Evolutionary conservation across 1,140 invertebrate genomes (phyloP).

Genomic region (Lanistes nyassanus): DNA sequence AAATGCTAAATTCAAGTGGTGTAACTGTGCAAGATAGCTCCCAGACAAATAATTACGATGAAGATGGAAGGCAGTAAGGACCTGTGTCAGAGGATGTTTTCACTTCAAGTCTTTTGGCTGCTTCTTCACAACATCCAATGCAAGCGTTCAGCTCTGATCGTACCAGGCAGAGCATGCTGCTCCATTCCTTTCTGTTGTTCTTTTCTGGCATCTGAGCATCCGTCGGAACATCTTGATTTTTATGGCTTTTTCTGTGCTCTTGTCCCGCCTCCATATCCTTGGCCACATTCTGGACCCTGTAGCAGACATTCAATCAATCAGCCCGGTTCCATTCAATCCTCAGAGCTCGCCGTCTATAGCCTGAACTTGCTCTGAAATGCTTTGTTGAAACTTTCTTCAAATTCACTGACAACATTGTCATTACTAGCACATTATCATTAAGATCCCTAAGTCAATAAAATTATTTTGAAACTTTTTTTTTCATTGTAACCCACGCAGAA

Average conservation of each 20-base stretch:
- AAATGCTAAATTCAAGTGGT: too few species aligned
- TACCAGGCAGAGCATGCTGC: constrained; percentile 2
- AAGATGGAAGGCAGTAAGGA: too few species aligned
- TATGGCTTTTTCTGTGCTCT: background rate
- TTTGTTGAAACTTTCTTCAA: too few species aligned
- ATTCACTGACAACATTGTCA: background rate
- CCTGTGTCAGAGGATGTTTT: too few species aligned
- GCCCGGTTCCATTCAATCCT: background rate
- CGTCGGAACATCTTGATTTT: background rate
- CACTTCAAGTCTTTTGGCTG: background rate
- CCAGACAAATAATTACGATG: too few species aligned
- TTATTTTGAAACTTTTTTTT: background rate
- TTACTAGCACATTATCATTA: background rate
- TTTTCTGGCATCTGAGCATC: background rate
- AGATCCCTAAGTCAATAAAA: background rate
- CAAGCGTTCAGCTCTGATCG: background rate
- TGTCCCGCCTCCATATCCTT: constrained; percentile 9
- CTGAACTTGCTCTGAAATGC: too few species aligned
- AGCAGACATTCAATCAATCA: background rate
- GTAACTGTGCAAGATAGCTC: too few species aligned
- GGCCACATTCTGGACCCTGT: constrained; percentile 11
- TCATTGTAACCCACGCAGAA: background rate
- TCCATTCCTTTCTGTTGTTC: background rate
- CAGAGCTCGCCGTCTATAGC: too few species aligned
- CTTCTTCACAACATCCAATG: constrained; percentile 14